Evolutionary conservation across 2,113 vertebrate genomes (phyloP), one percentile per base, ranked within the genome.

Genomic region (Coracopsis vasa): DNA sequence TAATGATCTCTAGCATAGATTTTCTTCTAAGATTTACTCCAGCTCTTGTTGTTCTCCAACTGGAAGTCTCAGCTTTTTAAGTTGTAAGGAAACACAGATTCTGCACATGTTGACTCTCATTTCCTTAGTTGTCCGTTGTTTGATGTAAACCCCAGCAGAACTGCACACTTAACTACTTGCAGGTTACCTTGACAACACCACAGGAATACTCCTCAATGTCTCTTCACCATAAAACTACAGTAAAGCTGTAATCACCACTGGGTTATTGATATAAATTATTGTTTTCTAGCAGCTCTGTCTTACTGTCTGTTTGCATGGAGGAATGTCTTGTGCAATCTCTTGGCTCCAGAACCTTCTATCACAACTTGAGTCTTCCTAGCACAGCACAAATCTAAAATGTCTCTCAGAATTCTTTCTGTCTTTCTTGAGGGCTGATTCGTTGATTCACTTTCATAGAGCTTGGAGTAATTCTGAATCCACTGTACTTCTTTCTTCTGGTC

Each of bases 101-200:
- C 51, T 88, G 37, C 44, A 24, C 7, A 3, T 16, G 1, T 64
- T 89, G 15, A 11, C 27, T 92, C 61, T 84, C 69, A 21, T 77
- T 82, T 88, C 21, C 20, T 41, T 71, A 47, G 31, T 61, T 92
- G 47, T 80, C 41, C 20, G 6, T 80, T 1, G 0, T 47, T 80
- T 60, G 47, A 48, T 62, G 69, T 9, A 90, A 92, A 51, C 0
- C 0, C 61, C 44, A 85, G 66, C 39, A 89, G 62, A 84, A 73
- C 35, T 41, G 16, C 54, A 80, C 45, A 50, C n/a, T 23, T 84
- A 45, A 18, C 5, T 75, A 31, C 31, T 91, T 74, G 29, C 70
- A 64, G 61, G 86, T 95, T 95, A 41, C 95, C 90, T 72, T 80
- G 91, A 27, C 89, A 88, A 64, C 69, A 67, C 42, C 39, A 51